A percentile compares a stretch with the other conserved stretches of the same genome.
These are phyloP conservation scores for Tryphoninae sp. DNA, from an alignment of 2,888 invertebrate genomes.

Conservation along the genomic window DNA sequence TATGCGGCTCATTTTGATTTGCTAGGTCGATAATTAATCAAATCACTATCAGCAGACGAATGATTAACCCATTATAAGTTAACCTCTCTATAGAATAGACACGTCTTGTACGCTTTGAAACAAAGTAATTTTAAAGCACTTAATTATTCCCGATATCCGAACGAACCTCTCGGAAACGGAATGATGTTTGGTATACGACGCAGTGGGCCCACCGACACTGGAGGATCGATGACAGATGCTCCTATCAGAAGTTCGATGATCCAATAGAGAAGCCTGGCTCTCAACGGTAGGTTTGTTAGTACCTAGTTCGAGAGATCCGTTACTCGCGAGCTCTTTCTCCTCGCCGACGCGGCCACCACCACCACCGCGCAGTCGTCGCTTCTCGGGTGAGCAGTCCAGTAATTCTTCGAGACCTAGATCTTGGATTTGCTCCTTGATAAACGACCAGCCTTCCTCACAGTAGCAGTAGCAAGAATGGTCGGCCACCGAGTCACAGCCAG, in stretches of 20 bases:
- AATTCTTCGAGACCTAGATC: constrained; percentile 29
- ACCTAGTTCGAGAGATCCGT: constrained; percentile 40
- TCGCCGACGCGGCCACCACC: constrained; percentile 65
- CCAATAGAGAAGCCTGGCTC: constrained; percentile 58
- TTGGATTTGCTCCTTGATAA: constrained; percentile 12
- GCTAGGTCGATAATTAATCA: too few relatives aligned
- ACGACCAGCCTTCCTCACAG: constrained; percentile 33
- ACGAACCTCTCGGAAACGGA: constrained; percentile 58
- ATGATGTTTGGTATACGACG: constrained; percentile 68
- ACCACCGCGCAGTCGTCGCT: constrained; percentile 68
- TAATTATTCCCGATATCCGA: background rate
- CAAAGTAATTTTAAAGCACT: too few relatives aligned
- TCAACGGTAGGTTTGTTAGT: constrained; percentile 55
- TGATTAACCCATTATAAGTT: too few relatives aligned
- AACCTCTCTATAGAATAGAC: too few relatives aligned
- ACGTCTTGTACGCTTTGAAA: too few relatives aligned
- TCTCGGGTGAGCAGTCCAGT: constrained; percentile 49
- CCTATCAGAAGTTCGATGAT: constrained; percentile 49
- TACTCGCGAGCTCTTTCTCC: constrained; percentile 28
- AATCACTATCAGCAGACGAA: too few relatives aligned
- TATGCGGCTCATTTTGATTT: too few relatives aligned
- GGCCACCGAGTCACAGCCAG: constrained; percentile 60
- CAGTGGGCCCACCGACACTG: constrained; percentile 62
- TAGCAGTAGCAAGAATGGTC: constrained; percentile 60
- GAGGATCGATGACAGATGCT: constrained; percentile 58